Percentiles rank a stretch among this genome's conserved stretches.
Conservation (phyloP, 2,113 vertebrate genomes). For the Hydropotes inermis region DNA sequence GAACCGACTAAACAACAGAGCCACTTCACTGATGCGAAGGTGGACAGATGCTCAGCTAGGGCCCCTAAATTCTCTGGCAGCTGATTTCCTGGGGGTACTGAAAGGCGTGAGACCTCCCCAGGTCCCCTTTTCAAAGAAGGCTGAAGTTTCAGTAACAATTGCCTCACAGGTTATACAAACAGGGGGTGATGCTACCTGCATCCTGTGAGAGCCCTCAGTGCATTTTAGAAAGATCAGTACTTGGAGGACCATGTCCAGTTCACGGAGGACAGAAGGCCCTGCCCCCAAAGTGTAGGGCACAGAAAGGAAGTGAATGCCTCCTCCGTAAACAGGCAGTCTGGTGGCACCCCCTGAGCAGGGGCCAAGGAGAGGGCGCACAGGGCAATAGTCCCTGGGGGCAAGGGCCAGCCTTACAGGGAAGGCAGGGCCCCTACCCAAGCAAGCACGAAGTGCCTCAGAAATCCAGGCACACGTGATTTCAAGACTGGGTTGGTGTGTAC, state of each 20-base stretch:
- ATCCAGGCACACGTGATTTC: accelerated
- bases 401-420: background rate
- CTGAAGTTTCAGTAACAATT: background rate
- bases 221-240: background rate
- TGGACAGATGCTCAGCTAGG: no score
- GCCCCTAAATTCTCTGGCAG: background rate
- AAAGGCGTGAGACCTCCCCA: background rate
- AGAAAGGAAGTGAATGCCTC: no score
- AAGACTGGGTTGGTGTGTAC: background rate
- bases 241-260: background rate
- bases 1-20: background rate
- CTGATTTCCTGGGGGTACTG: background rate
- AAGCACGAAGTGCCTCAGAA: background rate
- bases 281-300: accelerated
- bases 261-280: background rate
- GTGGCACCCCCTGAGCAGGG: background rate
- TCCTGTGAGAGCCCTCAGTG: background rate
- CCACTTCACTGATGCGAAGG: background rate
- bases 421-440: background rate
- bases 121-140: background rate
- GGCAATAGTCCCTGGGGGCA: background rate
- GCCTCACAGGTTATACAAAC: no score
- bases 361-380: background rate
- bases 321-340: background rate
- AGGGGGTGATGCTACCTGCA: background rate